Base-by-base conservation (phyloP, 2,888 invertebrate species). In the Leptogaster cylindrica region DNA sequence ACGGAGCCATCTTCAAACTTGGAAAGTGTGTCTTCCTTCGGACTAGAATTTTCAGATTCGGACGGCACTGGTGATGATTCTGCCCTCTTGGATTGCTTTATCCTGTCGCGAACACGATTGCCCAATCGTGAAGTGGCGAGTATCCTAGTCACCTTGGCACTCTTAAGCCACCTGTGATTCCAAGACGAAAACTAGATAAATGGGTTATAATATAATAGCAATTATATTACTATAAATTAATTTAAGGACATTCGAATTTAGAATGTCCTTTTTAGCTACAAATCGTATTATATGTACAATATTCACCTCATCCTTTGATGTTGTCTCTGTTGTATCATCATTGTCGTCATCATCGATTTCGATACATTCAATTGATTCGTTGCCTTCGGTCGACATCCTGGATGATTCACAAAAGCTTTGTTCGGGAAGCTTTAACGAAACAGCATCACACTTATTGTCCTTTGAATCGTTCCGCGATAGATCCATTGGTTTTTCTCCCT, bases 71-170 rank as follows among this genome's bases (percentile, higher is more conserved):
- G 68, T 41, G 67, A 55, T 48, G 69, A 73, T 8, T 55, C 65
- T 10, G 73, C 69, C 68, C 75, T 77, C 68, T 77, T 79, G 1
- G 77, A 75, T 70, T 77, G 83, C 75, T 83, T 83, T 71, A 86
- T 85, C 74, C 86, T 86, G 72, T 85, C 86, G 68, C 87, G 79
- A n/a, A 87, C 77, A 14, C 85, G 85, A 71, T 87, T 87, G 0
- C 86, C 78, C 44, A 87, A 81, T 46, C 84, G 84, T 0, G 87
- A 82, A 0, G 84, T 82, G 0, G 81, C 83, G 14, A 87, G 74
- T 1, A 87, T 86, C 72, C 78, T 84, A 74, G 83, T 85, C 0
- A 87, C 87, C 77, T 86, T 87, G 10, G 80, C 83, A 70, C 87
- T 87, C 8, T 81, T 84, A 46, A 87, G 77, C 75, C 86, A 87